A percentile compares a stretch with the other conserved stretches of the same genome.
phyloP scores from a whole-genome alignment of 2,113 vertebrate species.

The Amblyornis subalaris region DNA sequence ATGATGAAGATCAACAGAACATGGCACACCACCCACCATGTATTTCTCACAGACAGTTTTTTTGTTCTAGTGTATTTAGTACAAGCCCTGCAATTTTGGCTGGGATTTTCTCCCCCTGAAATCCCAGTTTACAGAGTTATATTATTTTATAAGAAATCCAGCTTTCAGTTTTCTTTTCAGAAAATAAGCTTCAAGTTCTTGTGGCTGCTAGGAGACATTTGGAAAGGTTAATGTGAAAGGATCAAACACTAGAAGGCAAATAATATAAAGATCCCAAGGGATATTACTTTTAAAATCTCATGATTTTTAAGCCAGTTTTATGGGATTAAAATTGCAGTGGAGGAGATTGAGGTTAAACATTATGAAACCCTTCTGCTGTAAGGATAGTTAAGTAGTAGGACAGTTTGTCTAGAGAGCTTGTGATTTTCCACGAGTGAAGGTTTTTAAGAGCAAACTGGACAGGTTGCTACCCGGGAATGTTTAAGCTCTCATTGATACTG shows the following conservation, averaged over 20 bases:
- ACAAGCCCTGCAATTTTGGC: not conserved
- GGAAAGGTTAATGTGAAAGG: conserved; percentile 50
- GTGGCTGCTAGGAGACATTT: conserved; percentile 33
- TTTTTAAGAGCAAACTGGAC: not conserved
- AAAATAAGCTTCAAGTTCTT: conserved; percentile 7
- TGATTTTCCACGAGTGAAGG: not conserved
- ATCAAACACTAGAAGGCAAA: conserved; percentile 40
- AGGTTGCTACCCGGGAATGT: not conserved
- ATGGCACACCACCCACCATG: not conserved
- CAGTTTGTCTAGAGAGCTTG: not conserved
- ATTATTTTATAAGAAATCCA: not conserved
- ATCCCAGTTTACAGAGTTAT: not conserved
- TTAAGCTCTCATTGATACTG: not conserved
- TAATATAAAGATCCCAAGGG: conserved; percentile 11
- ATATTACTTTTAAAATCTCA: conserved; percentile 34
- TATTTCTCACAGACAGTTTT: not conserved
- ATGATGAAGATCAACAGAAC: not conserved
- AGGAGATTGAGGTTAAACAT: conserved; percentile 20
- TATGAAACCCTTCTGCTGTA: not conserved
- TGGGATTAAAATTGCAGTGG: conserved; percentile 24
- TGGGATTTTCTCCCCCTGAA: not conserved
- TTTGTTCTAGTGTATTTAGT: not conserved
- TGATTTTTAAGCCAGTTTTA: conserved; percentile 40
- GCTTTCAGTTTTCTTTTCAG: not conserved
- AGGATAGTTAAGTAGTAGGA: not conserved